Percentiles rank a stretch among this genome's conserved stretches.
These are phyloP conservation scores for Spialia ferax DNA, from an alignment of 2,888 invertebrate genomes.

Conservation along the genomic window DNA sequence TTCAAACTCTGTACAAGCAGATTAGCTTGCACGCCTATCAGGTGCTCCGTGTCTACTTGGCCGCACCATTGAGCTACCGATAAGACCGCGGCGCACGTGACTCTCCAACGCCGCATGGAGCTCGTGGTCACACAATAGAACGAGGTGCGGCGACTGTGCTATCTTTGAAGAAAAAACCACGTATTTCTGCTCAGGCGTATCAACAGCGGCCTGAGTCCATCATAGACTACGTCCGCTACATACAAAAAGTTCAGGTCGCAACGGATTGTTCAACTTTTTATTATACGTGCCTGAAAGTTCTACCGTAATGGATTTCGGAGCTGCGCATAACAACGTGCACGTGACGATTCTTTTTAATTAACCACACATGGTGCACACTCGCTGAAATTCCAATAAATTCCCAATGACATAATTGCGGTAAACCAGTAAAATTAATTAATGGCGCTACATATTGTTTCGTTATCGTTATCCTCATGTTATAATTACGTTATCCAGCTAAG, in stretches of 20 bases:
- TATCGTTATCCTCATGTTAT: neutral
- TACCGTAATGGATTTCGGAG: constrained; percentile 11
- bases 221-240: constrained; percentile 26
- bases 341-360: constrained; percentile 9
- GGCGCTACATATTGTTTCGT: neutral
- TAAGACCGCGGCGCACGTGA: constrained; percentile 20
- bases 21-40: constrained; percentile 15
- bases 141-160: constrained; percentile 30
- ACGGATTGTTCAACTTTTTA: constrained; percentile 36
- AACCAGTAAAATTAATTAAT: neutral
- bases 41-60: constrained; percentile 18
- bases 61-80: constrained; percentile 26
- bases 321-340: constrained; percentile 2
- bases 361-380: constrained; percentile 22
- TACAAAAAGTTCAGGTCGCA: constrained; percentile 31
- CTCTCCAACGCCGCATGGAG: constrained; percentile 20
- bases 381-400: constrained; percentile 13
- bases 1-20: constrained; percentile 2
- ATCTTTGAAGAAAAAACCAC: constrained; percentile 35
- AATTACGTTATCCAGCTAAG: constrained; percentile 4
- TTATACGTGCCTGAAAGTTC: constrained; percentile 27
- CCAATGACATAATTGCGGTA: constrained; percentile 9
- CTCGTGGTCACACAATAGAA: constrained; percentile 32
- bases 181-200: constrained; percentile 18
- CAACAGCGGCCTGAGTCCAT: constrained; percentile 33